Percentiles rank a stretch among this genome's conserved stretches.
phyloP scores from a whole-genome alignment of 2,113 vertebrate species.

The Oryctolagus cuniculus region mOryCun1.1 NC_091444.1:36037501-36038000 shows the following conservation, averaged over 20 bases:
- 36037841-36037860: slow-evolving; percentile 99
- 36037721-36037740: neutral
- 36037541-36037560: neutral
- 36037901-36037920: slow-evolving; percentile 98
- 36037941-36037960: slow-evolving; percentile 93
- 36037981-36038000: slow-evolving; percentile 98
- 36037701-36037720: neutral
- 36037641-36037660: neutral
- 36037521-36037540: neutral
- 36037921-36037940: slow-evolving; percentile 97
- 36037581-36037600: fast-evolving
- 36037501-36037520: too few species aligned
- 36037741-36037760: neutral
- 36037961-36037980: slow-evolving; percentile 96
- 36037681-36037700: neutral
- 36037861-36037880: slow-evolving; percentile 97
- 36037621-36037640: neutral
- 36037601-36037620: neutral
- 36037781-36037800: slow-evolving; percentile 91
- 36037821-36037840: slow-evolving; percentile 99
- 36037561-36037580: neutral
- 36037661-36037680: neutral
- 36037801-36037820: slow-evolving; percentile 99
- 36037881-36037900: slow-evolving; percentile 97
- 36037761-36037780: fast-evolving